Conservation (phyloP, 2,888 invertebrate species). For the Lasioglossum oenotherae region DNA sequence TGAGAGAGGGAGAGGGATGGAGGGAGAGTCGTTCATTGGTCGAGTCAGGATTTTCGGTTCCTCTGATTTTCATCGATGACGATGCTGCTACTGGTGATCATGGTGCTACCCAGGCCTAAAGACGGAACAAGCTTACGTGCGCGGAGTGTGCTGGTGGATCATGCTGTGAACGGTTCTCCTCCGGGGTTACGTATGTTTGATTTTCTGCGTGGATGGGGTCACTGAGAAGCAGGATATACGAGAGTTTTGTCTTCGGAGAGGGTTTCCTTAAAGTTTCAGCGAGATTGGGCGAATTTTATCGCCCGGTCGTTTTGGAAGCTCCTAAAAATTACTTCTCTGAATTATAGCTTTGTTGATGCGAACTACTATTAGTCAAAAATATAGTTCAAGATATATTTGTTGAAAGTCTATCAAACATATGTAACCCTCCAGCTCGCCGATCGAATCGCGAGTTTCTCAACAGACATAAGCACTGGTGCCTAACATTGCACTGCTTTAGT, state of each 20-base stretch:
- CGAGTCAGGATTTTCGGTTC: conserved; percentile 18
- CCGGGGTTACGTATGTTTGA: conserved; percentile 8
- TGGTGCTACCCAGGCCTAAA: background rate
- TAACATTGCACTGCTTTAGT: background rate
- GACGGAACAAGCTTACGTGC: conserved; percentile 17
- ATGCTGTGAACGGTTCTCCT: conserved; percentile 46
- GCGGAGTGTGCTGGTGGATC: conserved; percentile 48
- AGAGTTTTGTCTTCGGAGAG: background rate
- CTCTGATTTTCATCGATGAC: conserved; percentile 16
- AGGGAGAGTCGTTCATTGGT: conserved; percentile 18
- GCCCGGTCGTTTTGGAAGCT: background rate
- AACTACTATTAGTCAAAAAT: background rate
- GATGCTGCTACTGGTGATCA: conserved; percentile 7
- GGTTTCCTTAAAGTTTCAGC: background rate
- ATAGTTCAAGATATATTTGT: background rate
- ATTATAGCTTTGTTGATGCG: background rate
- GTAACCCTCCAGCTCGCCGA: background rate
- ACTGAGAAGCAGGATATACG: background rate
- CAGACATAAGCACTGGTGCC: background rate
- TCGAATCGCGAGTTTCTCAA: background rate
- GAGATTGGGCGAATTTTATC: background rate
- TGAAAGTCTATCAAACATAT: background rate
- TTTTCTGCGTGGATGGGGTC: conserved; percentile 1
- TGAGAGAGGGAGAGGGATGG: conserved; percentile 39
- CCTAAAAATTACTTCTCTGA: too few species aligned